Conservation (phyloP, 2,888 invertebrate species). For the Euplagia quadripunctaria region DNA sequence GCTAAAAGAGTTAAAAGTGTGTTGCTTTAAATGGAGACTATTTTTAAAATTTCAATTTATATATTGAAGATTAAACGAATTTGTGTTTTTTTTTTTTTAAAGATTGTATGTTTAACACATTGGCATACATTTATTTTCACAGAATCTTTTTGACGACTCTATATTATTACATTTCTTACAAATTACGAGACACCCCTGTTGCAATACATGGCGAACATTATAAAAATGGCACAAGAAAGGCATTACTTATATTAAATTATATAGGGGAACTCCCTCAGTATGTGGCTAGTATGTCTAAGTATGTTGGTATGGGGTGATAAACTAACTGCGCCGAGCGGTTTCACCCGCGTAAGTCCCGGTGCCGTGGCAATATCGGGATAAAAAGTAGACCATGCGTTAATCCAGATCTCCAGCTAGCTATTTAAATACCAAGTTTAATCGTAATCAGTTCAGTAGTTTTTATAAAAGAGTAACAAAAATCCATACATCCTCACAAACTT, state of each 20-base stretch:
- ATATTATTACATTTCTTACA: conserved; percentile 35
- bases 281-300: conserved; percentile 23
- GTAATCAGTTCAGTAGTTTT: too few species aligned
- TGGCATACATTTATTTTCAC: background rate
- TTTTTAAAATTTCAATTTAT: background rate
- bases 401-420: too few species aligned
- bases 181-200: conserved; percentile 63
- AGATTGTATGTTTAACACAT: background rate
- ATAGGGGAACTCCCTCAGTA: conserved; percentile 50
- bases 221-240: conserved; percentile 69
- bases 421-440: too few species aligned
- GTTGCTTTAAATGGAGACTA: background rate
- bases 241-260: conserved; percentile 81
- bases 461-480: too few species aligned
- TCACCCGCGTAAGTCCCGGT: too few species aligned
- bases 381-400: too few species aligned
- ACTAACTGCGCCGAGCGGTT: background rate
- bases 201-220: conserved; percentile 66
- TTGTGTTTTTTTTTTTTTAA: background rate
- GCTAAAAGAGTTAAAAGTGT: background rate
- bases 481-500: too few species aligned
- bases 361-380: too few species aligned
- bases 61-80: background rate
- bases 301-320: conserved; percentile 17
- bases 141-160: conserved; percentile 49